These are phyloP conservation scores for Noctuana brunneofusca DNA, from an alignment of 2,888 invertebrate genomes.

Conservation along the genomic window DNA sequence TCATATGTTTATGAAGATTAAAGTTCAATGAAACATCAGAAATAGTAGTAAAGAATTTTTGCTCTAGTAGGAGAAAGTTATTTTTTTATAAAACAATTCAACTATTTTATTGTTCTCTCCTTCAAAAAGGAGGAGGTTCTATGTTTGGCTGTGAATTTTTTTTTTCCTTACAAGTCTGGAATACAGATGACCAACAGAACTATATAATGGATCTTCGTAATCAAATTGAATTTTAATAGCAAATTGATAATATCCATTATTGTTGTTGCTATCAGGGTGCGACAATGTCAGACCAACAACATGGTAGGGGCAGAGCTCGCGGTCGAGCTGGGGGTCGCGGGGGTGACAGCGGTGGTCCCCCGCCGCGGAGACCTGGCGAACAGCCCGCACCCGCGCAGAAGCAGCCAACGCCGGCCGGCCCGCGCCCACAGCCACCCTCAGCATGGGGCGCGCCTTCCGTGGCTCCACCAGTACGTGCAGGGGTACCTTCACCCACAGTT, in stretches of 20 bases:
- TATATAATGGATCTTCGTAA: no score
- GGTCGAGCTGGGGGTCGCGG: conserved; percentile 56
- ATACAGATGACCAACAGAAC: no score
- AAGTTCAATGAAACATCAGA: no score
- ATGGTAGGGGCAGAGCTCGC: conserved; percentile 62
- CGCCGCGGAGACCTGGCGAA: conserved; percentile 49
- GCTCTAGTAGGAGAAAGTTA: no score
- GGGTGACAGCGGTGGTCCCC: conserved; percentile 47
- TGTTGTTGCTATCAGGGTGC: neutral
- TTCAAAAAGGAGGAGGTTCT: no score
- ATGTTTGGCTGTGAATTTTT: no score
- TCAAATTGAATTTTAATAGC: no score
- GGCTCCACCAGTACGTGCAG: conserved; percentile 63
- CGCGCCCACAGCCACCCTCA: conserved; percentile 66
- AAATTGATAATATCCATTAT: neutral
- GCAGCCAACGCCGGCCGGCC: conserved; percentile 46
- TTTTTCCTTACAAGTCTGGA: no score
- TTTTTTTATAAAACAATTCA: no score
- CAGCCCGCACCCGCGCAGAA: conserved; percentile 40
- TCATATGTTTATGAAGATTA: no score
- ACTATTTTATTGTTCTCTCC: no score
- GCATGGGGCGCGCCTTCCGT: conserved; percentile 69
- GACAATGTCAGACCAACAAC: conserved; percentile 58
- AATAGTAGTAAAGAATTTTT: no score
- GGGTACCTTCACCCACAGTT: conserved; percentile 55